Evolutionary conservation across 2,888 invertebrate genomes (phyloP).

Genomic region (Agriopis marginaria): DNA sequence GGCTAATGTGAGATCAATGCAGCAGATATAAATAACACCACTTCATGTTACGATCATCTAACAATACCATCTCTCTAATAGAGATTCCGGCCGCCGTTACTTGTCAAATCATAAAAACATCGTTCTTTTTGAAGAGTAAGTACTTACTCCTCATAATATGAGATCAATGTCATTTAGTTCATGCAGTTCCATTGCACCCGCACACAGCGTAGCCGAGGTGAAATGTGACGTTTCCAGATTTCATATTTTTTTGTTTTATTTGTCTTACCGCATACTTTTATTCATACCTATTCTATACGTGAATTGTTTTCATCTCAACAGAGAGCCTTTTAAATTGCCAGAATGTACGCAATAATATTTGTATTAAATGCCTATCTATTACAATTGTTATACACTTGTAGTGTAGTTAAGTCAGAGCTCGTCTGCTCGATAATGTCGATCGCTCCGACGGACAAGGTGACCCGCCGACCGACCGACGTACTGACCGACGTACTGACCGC

Average conservation of each 20-base stretch:
- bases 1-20: constrained; percentile 46
- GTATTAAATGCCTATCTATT: not conserved
- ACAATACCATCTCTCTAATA: constrained; percentile 7
- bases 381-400: not conserved
- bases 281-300: too few relatives aligned
- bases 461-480: not conserved
- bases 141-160: too few relatives aligned
- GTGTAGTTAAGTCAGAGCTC: not conserved
- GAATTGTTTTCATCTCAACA: not conserved
- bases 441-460: constrained; percentile 8
- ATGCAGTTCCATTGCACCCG: too few relatives aligned
- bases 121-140: too few relatives aligned
- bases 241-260: too few relatives aligned
- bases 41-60: constrained; percentile 34
- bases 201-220: too few relatives aligned
- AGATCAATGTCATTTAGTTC: too few relatives aligned
- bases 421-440: not conserved
- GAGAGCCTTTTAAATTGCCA: not conserved
- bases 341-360: not conserved
- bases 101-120: not conserved
- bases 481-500: too few relatives aligned
- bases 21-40: constrained; percentile 41
- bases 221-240: too few relatives aligned
- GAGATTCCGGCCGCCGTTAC: constrained; percentile 1
- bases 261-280: too few relatives aligned